Base-by-base conservation (phyloP, 2,113 vertebrate genomes). In the Philantomba maxwellii region DNA sequence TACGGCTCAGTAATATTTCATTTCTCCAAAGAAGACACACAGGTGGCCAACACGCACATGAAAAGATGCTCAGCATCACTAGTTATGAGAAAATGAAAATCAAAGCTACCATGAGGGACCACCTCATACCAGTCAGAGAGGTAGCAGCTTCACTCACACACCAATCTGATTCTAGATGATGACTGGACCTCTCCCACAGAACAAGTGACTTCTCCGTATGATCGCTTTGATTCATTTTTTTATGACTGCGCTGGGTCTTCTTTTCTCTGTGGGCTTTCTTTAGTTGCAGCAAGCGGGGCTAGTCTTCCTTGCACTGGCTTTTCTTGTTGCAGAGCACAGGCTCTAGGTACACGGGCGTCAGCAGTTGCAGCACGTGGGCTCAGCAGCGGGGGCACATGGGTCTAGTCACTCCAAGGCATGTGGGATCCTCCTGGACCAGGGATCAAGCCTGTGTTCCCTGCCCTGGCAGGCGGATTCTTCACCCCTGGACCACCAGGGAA, bases 271-370 rank as follows among this genome's bases (percentile, higher is more conserved):
- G 23, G 23, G 70, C 70, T 43, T 43, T 26, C 39, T 43, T 15
- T 7, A 15, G 39, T 7, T 43, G 70, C 39, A 43, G 23, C 13
- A 15, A 7, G 36, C 6, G 6, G 39, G 70, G 70, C 23, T 43
- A 15, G 36, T 26, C 23, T 7, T 39, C 39, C 66, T 23, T 73
- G 66, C 66, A 13, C 2, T 1, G 66, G 70, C 70, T 7, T 26
- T 3, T 43, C 70, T 15, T 1, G 12, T 7, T 43, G 39, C 39
- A 7, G 70, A 25, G 39, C 39, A 7, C 23, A 26, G 70, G 23
- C 39, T 26, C 1, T 39, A 4, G 70, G 12, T 2, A 3, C 6
- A 26, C 0, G 0, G 70, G 23, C 3, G 0, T 26, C 70, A 26
- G 12, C 4, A 2, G 12, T 15, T 43, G 39, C 12, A 43, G 23